phyloP scores from a whole-genome alignment of 1,140 invertebrate species.

The Megathymus violae region DNA sequence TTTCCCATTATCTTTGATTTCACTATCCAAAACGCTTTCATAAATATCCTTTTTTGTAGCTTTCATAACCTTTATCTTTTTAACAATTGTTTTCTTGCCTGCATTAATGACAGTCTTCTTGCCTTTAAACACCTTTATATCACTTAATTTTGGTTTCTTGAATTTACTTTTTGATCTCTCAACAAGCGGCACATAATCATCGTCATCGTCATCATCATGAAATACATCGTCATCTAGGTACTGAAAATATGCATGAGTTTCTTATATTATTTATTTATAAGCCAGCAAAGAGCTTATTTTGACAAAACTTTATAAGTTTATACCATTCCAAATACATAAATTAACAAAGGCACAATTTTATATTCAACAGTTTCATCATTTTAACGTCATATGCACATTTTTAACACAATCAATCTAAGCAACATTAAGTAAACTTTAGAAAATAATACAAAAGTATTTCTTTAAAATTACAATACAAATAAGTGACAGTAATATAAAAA shows the following conservation, averaged over 20 bases:
- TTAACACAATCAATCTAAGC: too few relatives aligned
- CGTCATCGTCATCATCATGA: constrained; percentile 72
- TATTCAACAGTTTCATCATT: too few relatives aligned
- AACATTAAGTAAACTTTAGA: too few relatives aligned
- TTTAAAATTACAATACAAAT: too few relatives aligned
- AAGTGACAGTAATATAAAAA: too few relatives aligned
- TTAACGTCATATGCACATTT: too few relatives aligned
- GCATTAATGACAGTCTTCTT: constrained; percentile 54
- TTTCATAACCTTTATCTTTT: constrained; percentile 65
- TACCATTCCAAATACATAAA: too few relatives aligned
- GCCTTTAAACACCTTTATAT: constrained; percentile 70
- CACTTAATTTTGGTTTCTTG: constrained; percentile 73
- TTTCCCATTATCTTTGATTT: constrained; percentile 10
- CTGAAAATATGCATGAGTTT: constrained; percentile 48
- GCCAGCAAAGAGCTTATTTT: too few relatives aligned
- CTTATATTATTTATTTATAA: constrained; percentile 10
- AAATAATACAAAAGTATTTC: too few relatives aligned
- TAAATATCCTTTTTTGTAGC: constrained; percentile 50
- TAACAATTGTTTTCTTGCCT: constrained; percentile 62
- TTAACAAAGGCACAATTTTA: too few relatives aligned
- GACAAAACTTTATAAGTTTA: too few relatives aligned
- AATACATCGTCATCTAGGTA: constrained; percentile 70
- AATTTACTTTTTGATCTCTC: constrained; percentile 68
- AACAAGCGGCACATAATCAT: constrained; percentile 69
- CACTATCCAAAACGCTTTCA: constrained; percentile 32